Base-by-base conservation (phyloP, 1,140 invertebrate species). In the Lordiphosa stackelbergi region DNA sequence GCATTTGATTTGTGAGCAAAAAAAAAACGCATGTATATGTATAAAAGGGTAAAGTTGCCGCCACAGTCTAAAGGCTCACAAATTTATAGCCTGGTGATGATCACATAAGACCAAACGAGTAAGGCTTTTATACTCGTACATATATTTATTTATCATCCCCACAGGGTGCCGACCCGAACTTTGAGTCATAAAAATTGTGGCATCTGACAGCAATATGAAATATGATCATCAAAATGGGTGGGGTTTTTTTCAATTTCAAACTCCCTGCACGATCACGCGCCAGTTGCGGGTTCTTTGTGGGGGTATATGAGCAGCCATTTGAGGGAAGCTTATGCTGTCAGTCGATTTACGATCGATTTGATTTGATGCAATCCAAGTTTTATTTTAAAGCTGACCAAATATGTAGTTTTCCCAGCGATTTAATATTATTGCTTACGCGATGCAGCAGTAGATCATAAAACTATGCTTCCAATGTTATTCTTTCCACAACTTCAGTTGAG, bases 1-100 rank as follows among this genome's bases (percentile, higher is more conserved):
- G 77, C 77, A 81, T 81, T 77, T 81, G 77, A 81, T 81, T 81
- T 81, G 75, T 81, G 75, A 58, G 62, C 37, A 22, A 19, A 34
- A 28, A 13, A 19, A 19, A 38, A 49, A 51, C 51, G 56, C 48
- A 52, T 54, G 42, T 28, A 8, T 10, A 36, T 12, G 11, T 12
- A 51, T 6, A 65, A 58, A 66, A 42, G 60, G 64, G 68, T 31
- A 28, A 55, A 61, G 55, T 57, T 60, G 55, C 38, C 63, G 54
- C 38, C 51, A 22, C 9, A 22, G 12, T 7, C 5, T 10, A 37
- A 36, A 36, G 62, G 62, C 63, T 68, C 56, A 52, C 57, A 74
- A 73, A 79, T 75, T 72, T 77, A 77, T 72, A 58, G 65, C 64
- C 48, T 16, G 63, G 35, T 46, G 47, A 58, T 66, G 62, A 66